phyloP scores from a whole-genome alignment of 2,888 invertebrate species.

The Mythimna pallens region DNA sequence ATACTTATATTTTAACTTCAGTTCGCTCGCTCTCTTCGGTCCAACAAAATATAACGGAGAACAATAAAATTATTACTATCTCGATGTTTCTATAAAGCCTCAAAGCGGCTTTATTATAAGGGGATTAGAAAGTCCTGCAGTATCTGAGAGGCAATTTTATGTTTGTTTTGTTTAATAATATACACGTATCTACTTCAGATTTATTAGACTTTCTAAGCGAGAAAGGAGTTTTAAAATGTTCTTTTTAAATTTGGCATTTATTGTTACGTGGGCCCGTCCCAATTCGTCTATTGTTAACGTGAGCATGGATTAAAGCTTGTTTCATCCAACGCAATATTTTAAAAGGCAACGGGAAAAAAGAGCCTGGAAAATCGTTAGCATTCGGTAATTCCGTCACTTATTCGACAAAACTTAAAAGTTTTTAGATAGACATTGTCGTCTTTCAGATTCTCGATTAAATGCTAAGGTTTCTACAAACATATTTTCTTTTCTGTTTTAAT shows the following conservation, averaged over 20 bases:
- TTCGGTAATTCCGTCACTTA: too few species aligned
- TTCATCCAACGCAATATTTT: too few species aligned
- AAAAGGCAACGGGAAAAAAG: too few species aligned
- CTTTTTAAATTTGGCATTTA: neutral
- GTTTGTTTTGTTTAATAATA: conserved; percentile 29
- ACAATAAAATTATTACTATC: conserved; percentile 50
- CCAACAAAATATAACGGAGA: conserved; percentile 38
- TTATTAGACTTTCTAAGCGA: conserved; percentile 1
- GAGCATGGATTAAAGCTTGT: too few species aligned
- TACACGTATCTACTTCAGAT: conserved; percentile 1
- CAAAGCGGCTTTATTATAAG: conserved; percentile 57
- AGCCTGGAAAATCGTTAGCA: too few species aligned
- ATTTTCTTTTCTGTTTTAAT: too few species aligned
- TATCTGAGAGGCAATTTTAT: conserved; percentile 35
- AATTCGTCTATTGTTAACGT: too few species aligned
- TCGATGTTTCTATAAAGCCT: conserved; percentile 42
- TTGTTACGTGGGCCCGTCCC: neutral
- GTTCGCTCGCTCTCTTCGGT: neutral
- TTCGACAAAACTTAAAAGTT: too few species aligned
- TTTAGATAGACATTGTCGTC: too few species aligned
- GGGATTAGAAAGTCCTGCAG: conserved; percentile 54
- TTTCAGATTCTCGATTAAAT: too few species aligned
- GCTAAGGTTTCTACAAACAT: too few species aligned
- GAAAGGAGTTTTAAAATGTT: neutral
- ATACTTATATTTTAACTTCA: conserved; percentile 24